Percentiles rank a stretch among this genome's conserved stretches.
Evolutionary conservation across 2,797 vertebrate genomes (phyloP).

Genomic region (Jordanella pulchra): DNA sequence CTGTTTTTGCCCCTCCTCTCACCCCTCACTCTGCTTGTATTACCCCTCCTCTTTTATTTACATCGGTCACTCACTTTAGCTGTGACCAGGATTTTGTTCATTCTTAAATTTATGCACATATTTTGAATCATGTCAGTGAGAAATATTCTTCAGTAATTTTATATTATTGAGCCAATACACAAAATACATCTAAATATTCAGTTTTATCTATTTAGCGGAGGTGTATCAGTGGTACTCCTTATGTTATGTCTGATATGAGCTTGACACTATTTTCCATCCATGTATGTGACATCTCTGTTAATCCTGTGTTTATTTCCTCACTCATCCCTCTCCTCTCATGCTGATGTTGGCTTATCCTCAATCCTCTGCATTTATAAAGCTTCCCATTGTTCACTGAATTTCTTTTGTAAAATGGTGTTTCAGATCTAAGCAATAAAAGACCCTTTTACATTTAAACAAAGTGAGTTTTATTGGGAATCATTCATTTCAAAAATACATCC

Average conservation of each 20-base stretch:
- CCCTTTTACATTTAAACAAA: background rate
- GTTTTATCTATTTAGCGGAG: slow-evolving; percentile 1
- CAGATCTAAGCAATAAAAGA: background rate
- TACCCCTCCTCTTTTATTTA: slow-evolving; percentile 45
- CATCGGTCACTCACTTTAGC: slow-evolving; percentile 45
- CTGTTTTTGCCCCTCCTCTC: slow-evolving; percentile 66
- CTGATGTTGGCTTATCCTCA: slow-evolving; percentile 60
- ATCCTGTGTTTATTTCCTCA: slow-evolving; percentile 55
- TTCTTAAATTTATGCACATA: slow-evolving; percentile 1
- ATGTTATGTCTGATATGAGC: slow-evolving; percentile 25
- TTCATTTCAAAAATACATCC: background rate
- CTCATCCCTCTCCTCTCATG: slow-evolving; percentile 32
- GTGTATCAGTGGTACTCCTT: slow-evolving; percentile 15
- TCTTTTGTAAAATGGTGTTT: slow-evolving; percentile 34
- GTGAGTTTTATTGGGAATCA: background rate
- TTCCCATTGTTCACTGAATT: slow-evolving; percentile 49
- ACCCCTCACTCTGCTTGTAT: slow-evolving; percentile 33
- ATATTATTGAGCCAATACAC: background rate
- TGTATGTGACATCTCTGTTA: slow-evolving; percentile 52
- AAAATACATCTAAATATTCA: background rate
- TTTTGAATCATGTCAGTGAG: background rate
- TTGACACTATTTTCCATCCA: slow-evolving; percentile 34
- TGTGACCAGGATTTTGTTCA: background rate
- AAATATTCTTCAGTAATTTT: background rate
- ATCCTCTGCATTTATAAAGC: slow-evolving; percentile 52